Conservation (phyloP, 2,113 vertebrate species). For the Calypte anna region DNA sequence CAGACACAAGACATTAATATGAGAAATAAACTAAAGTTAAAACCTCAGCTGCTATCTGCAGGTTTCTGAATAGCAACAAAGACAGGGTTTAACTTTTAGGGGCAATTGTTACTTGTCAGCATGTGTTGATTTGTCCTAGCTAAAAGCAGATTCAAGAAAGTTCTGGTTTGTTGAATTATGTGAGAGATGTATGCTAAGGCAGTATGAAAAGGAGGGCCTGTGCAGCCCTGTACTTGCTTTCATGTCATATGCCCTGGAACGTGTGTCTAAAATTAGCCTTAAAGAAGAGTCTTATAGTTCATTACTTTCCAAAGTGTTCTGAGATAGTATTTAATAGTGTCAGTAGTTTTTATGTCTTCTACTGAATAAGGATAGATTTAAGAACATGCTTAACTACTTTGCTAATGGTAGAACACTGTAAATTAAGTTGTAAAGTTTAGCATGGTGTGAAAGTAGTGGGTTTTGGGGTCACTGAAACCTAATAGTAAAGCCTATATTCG, state of each 20-base stretch:
- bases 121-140: background rate
- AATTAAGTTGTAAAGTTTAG: background rate
- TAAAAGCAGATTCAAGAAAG: background rate
- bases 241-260: background rate
- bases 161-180: background rate
- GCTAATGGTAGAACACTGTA: background rate
- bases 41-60: background rate
- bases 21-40: background rate
- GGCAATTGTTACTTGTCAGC: background rate
- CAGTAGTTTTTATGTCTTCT: background rate
- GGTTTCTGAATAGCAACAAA: background rate
- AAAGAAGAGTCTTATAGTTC: background rate
- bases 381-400: background rate
- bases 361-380: background rate
- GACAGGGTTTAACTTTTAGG: background rate
- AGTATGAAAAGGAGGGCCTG: background rate
- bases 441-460: background rate
- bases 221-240: background rate
- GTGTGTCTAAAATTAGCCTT: background rate
- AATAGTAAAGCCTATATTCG: background rate
- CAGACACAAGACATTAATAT: background rate
- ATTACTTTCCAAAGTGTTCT: conserved; percentile 1
- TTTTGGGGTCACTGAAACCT: background rate
- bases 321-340: background rate
- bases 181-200: background rate